Conservation (phyloP, 2,888 invertebrate genomes). For the Yponomeuta evonymella region DNA sequence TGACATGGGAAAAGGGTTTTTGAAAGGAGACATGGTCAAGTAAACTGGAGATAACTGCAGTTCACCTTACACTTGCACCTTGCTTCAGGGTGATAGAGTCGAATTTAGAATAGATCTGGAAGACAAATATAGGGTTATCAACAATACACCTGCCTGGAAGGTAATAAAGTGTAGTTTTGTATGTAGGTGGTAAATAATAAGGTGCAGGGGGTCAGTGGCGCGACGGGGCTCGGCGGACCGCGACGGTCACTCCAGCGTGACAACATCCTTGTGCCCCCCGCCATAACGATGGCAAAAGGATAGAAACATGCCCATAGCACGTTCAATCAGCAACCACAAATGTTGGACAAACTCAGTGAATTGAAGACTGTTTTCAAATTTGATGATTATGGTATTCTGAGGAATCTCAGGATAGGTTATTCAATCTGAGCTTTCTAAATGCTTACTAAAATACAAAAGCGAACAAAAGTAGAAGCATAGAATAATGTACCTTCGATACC, state of each 20-base stretch:
- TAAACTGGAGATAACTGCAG: slow-evolving; percentile 24
- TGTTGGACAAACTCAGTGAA: not conserved
- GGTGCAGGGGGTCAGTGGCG: slow-evolving; percentile 42
- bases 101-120: not conserved
- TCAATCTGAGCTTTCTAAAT: too few species aligned
- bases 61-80: not conserved
- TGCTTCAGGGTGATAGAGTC: not conserved
- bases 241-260: slow-evolving; percentile 45
- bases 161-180: not conserved
- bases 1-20: not conserved
- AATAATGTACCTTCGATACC: too few species aligned
- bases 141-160: not conserved
- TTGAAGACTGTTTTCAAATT: not conserved
- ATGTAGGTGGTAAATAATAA: not conserved
- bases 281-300: not conserved
- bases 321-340: slow-evolving; percentile 20
- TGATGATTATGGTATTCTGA: not conserved
- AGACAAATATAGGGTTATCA: not conserved
- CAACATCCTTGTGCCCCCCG: slow-evolving; percentile 38
- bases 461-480: too few species aligned
- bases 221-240: slow-evolving; percentile 43
- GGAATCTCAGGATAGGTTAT: too few species aligned
- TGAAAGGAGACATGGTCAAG: slow-evolving; percentile 18
- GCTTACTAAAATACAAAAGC: too few species aligned
- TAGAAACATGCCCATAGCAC: not conserved